Conservation (phyloP, 2,113 vertebrate genomes). For the Channa maculata region DNA sequence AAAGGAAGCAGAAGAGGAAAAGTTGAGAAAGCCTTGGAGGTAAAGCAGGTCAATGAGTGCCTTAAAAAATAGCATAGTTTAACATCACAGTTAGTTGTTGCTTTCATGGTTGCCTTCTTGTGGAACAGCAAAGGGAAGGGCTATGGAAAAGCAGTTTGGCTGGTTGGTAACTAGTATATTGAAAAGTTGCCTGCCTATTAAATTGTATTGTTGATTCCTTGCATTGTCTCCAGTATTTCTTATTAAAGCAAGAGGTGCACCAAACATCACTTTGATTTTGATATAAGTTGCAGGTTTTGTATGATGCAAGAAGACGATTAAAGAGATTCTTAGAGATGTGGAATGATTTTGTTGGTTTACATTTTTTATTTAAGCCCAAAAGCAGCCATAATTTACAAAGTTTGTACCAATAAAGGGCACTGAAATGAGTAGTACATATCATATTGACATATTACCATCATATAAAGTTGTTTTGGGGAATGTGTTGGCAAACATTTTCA, state of each 20-base stretch:
- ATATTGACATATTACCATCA: no score
- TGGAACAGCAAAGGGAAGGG: not conserved
- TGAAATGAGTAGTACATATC: no score
- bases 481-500: no score
- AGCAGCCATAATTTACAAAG: no score
- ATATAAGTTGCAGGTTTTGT: not conserved
- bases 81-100: no score
- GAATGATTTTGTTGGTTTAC: no score
- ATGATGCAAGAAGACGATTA: no score
- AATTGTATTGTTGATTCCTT: not conserved
- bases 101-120: conserved; percentile 19
- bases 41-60: conserved; percentile 3
- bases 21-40: not conserved
- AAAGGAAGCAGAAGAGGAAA: not conserved
- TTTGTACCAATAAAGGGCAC: no score
- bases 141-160: not conserved
- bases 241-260: not conserved
- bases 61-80: no score
- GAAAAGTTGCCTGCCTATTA: conserved; percentile 5
- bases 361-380: no score
- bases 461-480: no score
- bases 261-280: not conserved
- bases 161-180: not conserved
- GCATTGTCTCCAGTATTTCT: not conserved
- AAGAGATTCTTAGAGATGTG: no score